These are phyloP conservation scores for Heterotilapia buettikoferi DNA, from an alignment of 2,113 vertebrate species.

Conservation along the genomic window DNA sequence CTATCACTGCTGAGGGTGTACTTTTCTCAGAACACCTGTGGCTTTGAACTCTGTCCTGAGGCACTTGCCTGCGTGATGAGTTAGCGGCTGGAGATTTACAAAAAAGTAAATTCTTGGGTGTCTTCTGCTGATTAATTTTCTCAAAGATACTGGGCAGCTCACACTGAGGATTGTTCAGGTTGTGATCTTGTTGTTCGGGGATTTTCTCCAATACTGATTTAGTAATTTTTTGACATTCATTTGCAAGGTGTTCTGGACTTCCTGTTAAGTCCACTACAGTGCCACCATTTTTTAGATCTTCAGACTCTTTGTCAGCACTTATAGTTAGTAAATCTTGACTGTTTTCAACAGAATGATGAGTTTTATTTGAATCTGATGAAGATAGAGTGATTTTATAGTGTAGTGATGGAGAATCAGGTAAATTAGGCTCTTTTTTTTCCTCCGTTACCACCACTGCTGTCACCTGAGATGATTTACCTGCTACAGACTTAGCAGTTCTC, in stretches of 20 bases:
- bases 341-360: background rate
- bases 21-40: background rate
- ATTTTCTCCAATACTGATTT: background rate
- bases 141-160: background rate
- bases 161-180: background rate
- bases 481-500: background rate
- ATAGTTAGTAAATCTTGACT: background rate
- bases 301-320: background rate
- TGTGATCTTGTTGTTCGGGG: background rate
- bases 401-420: background rate
- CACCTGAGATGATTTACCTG: background rate
- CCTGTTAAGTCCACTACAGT: constrained; percentile 17
- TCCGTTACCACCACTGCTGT: background rate
- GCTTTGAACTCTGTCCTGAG: background rate
- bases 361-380: background rate
- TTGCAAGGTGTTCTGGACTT: constrained; percentile 36
- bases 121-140: background rate
- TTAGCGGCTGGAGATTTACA: background rate
- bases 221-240: background rate
- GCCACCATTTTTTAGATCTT: background rate
- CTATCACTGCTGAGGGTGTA: background rate
- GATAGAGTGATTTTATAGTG: background rate
- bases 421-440: fast-evolving
- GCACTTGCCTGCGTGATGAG: background rate
- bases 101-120: background rate